A percentile compares a stretch with the other conserved stretches of the same genome.
phyloP scores from a whole-genome alignment of 2,888 invertebrate genomes.

The Caradrina kadenii region DNA sequence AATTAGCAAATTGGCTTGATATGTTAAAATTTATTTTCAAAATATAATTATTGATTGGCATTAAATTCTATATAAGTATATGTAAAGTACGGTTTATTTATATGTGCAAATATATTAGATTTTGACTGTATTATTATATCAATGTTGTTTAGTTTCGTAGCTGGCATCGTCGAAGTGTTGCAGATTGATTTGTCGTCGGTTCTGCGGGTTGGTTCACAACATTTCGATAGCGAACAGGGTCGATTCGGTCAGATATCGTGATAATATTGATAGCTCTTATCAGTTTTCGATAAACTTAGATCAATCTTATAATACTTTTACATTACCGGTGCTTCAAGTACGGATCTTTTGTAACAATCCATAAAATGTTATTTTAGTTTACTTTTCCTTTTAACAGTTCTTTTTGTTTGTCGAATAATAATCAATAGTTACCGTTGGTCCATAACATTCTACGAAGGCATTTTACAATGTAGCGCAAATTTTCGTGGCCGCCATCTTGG shows the following conservation, averaged over 20 bases:
- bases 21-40: slow-evolving; percentile 52
- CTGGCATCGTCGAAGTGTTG: slow-evolving; percentile 48
- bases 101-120: slow-evolving; percentile 58
- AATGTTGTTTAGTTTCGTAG: slow-evolving; percentile 53
- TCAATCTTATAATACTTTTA: background rate
- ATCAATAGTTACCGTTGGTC: no score
- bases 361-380: no score
- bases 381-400: no score
- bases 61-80: slow-evolving; percentile 51
- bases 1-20: slow-evolving; percentile 62
- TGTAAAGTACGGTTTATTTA: slow-evolving; percentile 53
- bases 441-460: no score
- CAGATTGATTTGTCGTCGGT: background rate
- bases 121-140: slow-evolving; percentile 40
- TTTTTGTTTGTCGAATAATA: no score
- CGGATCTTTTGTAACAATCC: background rate
- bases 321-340: background rate
- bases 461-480: no score
- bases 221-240: background rate
- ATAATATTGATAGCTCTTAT: background rate
- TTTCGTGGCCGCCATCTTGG: no score
- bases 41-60: slow-evolving; percentile 58
- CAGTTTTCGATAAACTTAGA: background rate
- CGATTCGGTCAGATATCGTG: background rate
- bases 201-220: slow-evolving; percentile 34